These are phyloP conservation scores for Pteropus alecto DNA, from an alignment of 2,113 vertebrate genomes.

Conservation along the genomic window DNA sequence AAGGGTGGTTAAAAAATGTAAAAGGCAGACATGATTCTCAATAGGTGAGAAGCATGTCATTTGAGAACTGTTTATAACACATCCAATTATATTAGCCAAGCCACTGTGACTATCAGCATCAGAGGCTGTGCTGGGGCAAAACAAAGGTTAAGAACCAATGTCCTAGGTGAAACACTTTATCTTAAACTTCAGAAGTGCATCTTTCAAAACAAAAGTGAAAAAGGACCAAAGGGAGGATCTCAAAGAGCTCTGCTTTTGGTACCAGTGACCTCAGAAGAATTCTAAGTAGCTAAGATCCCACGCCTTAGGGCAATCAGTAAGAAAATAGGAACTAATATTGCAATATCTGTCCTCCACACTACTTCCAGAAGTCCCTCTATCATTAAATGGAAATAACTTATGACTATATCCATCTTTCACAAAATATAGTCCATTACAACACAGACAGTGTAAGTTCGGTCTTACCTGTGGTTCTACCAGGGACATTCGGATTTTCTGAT, in stretches of 20 bases:
- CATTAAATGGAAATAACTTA: not conserved
- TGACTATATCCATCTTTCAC: not conserved
- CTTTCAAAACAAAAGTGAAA: not conserved
- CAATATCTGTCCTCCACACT: not conserved
- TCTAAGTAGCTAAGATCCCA: not conserved
- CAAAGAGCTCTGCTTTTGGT: not conserved
- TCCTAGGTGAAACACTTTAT: not conserved
- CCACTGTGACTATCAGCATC: not conserved
- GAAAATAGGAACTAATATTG: not conserved
- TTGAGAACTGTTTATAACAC: not conserved
- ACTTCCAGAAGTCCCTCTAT: not conserved
- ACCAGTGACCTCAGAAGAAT: not conserved
- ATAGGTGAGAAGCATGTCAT: not conserved
- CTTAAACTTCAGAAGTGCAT: not conserved
- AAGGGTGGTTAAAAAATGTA: not conserved
- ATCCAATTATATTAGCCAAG: not conserved
- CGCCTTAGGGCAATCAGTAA: not conserved
- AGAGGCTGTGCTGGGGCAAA: not conserved
- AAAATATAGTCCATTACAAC: not conserved
- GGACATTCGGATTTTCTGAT: slow-evolving; percentile 97
- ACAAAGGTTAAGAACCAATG: not conserved
- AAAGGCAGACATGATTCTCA: not conserved
- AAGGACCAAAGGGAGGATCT: not conserved
- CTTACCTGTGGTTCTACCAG: slow-evolving; percentile 94
- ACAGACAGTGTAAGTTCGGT: not conserved